Percentiles rank a stretch among this genome's conserved stretches.
phyloP scores from a whole-genome alignment of 2,888 invertebrate genomes.

The Pachliopta kotzebuea region DNA sequence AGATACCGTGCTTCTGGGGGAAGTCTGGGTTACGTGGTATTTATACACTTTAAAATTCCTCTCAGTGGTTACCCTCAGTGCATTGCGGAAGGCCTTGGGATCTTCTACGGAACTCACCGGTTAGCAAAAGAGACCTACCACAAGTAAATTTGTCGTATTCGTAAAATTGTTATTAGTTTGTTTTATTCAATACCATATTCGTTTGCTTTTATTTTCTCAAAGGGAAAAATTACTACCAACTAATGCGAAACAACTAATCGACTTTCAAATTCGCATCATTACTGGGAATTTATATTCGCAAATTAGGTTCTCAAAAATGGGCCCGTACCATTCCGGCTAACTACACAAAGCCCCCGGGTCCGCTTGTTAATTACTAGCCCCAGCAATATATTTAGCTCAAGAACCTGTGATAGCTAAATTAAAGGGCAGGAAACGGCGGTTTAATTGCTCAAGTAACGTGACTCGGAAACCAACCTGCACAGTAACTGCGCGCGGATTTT shows the following conservation, averaged over 20 bases:
- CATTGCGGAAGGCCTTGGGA: no score
- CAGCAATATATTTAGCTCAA: slow-evolving; percentile 61
- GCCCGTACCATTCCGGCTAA: slow-evolving; percentile 29
- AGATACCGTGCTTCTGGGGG: no score
- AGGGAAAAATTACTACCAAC: background rate
- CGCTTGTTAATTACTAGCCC: slow-evolving; percentile 53
- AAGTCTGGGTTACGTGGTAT: no score
- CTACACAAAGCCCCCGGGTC: slow-evolving; percentile 26
- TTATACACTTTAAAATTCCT: no score
- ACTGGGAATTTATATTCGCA: slow-evolving; percentile 7
- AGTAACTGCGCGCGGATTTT: slow-evolving; percentile 41
- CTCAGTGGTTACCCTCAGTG: no score
- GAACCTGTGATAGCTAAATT: slow-evolving; percentile 64
- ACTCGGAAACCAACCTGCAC: slow-evolving; percentile 44
- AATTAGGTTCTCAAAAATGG: slow-evolving; percentile 13
- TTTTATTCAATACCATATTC: no score
- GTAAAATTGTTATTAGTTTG: no score
- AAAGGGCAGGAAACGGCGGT: slow-evolving; percentile 54
- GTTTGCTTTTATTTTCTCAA: background rate
- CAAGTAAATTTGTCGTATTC: no score
- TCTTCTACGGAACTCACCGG: no score
- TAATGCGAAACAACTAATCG: background rate
- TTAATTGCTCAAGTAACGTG: slow-evolving; percentile 57
- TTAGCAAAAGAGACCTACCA: no score
- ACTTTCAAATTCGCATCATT: background rate